These are phyloP conservation scores for Camponotus pennsylvanicus DNA, from an alignment of 1,140 invertebrate genomes.

Conservation along the genomic window DNA sequence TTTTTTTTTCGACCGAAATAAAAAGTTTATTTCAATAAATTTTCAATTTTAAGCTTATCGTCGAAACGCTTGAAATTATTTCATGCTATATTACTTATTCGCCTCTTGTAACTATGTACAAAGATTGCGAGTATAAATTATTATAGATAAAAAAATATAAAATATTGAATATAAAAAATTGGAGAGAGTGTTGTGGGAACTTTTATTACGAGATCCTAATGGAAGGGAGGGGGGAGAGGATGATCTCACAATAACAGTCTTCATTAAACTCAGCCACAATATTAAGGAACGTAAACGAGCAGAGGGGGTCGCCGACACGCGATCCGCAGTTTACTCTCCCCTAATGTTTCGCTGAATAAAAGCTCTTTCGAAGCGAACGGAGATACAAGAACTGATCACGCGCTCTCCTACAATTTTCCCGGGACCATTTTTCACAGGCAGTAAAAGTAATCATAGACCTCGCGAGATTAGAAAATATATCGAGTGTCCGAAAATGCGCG, in stretches of 20 bases:
- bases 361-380: slow-evolving; percentile 9
- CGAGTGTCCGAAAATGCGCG: not conserved
- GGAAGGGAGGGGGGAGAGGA: too few relatives aligned
- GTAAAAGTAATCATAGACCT: not conserved
- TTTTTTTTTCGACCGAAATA: not conserved
- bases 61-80: too few relatives aligned
- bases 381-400: slow-evolving; percentile 11
- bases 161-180: not conserved
- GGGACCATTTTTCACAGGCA: not conserved
- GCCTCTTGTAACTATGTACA: too few relatives aligned
- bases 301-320: slow-evolving; percentile 43
- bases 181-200: not conserved
- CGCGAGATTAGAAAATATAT: not conserved
- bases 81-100: too few relatives aligned
- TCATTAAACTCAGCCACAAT: slow-evolving; percentile 19
- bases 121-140: not conserved
- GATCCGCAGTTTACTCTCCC: slow-evolving; percentile 57
- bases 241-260: slow-evolving; percentile 39
- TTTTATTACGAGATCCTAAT: not conserved
- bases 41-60: too few relatives aligned
- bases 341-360: slow-evolving; percentile 43
- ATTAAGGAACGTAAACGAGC: slow-evolving; percentile 46
- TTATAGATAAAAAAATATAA: not conserved
- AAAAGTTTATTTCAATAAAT: not conserved
- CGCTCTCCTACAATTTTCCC: not conserved